phyloP scores from a whole-genome alignment of 2,888 invertebrate genomes.

The Andricus quercusramuli region DNA sequence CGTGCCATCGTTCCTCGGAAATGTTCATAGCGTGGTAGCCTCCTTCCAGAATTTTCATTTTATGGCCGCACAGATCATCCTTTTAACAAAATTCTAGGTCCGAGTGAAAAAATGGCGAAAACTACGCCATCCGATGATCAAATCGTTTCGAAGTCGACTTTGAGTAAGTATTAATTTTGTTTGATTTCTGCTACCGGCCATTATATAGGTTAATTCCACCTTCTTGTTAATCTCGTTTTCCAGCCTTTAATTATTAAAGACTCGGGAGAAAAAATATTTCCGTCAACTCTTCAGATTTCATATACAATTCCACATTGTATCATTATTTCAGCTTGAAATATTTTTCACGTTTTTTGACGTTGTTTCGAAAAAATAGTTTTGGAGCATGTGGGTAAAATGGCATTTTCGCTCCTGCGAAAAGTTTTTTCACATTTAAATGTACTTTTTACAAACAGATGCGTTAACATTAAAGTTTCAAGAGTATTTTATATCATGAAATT shows the following conservation, averaged over 20 bases:
- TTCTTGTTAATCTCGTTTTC: slow-evolving; percentile 26
- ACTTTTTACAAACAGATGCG: neutral
- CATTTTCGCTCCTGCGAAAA: neutral
- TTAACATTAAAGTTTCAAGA: neutral
- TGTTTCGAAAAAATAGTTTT: neutral
- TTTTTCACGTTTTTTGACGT: neutral
- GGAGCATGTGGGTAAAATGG: neutral
- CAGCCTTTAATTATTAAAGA: neutral
- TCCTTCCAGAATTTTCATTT: slow-evolving; percentile 46
- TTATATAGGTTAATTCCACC: slow-evolving; percentile 61
- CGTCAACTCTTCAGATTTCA: neutral
- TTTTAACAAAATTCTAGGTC: slow-evolving; percentile 19
- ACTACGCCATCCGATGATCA: slow-evolving; percentile 60
- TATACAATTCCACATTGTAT: neutral
- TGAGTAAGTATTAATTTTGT: slow-evolving; percentile 58
- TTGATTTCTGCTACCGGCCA: slow-evolving; percentile 52
- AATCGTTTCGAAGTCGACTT: slow-evolving; percentile 59
- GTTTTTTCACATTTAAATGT: neutral
- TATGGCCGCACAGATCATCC: slow-evolving; percentile 2
- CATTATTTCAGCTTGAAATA: neutral
- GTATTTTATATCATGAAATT: neutral
- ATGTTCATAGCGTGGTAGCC: slow-evolving; percentile 50
- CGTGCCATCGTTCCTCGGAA: neutral
- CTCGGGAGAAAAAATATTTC: neutral
- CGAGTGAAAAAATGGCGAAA: slow-evolving; percentile 59